phyloP scores from a whole-genome alignment of 2,113 vertebrate genomes.

The Ranitomeya variabilis region DNA sequence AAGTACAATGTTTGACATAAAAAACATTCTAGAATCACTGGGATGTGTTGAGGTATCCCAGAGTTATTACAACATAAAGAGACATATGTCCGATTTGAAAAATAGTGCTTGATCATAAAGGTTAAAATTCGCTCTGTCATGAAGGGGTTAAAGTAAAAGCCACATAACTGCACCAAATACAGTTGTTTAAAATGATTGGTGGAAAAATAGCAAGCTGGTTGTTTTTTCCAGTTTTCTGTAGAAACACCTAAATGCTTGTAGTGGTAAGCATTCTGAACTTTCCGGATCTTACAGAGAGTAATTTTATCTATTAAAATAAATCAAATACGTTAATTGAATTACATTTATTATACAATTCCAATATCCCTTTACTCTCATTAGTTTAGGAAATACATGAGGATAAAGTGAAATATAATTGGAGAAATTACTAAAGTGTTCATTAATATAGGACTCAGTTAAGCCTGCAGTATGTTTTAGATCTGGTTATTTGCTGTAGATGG shows the following conservation, averaged over 20 bases:
- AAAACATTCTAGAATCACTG: too few species aligned
- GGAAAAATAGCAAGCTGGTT: background rate
- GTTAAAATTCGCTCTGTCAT: too few species aligned
- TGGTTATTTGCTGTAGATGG: background rate
- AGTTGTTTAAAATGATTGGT: too few species aligned
- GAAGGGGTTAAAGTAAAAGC: too few species aligned
- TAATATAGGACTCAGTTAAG: background rate
- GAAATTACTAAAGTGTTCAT: background rate
- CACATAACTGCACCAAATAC: too few species aligned
- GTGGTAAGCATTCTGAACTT: background rate
- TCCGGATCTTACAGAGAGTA: background rate
- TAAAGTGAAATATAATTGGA: conserved; percentile 3
- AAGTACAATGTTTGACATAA: too few species aligned
- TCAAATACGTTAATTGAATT: background rate
- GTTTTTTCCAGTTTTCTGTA: background rate
- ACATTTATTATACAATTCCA: background rate
- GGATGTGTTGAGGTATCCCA: too few species aligned
- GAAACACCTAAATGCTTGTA: background rate
- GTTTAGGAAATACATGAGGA: conserved; percentile 11
- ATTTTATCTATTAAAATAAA: background rate
- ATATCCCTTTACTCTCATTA: conserved; percentile 1
- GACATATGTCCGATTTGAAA: too few species aligned
- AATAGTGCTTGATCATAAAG: too few species aligned
- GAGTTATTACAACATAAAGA: too few species aligned
- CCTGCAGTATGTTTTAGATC: background rate